Percentiles rank a stretch among this genome's conserved stretches.
Conservation (phyloP, 2,888 invertebrate species). For the Anaspis maculata region DNA sequence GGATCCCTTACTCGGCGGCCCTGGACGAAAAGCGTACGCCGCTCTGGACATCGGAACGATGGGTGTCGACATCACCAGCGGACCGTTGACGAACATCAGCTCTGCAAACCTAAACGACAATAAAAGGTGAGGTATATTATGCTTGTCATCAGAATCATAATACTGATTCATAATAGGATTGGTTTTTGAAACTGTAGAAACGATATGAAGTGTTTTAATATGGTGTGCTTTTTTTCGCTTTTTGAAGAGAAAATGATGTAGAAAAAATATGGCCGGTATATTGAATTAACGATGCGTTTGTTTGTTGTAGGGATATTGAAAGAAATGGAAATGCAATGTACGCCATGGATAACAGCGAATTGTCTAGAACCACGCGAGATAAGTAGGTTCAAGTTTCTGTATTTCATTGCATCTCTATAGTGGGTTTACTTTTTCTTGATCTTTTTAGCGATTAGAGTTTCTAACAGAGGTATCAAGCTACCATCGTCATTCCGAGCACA, state of each 20-base stretch:
- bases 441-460: too few relatives aligned
- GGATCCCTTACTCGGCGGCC: constrained; percentile 41
- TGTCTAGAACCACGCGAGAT: constrained; percentile 13
- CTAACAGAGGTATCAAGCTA: too few relatives aligned
- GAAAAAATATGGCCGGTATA: not conserved
- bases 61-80: constrained; percentile 60
- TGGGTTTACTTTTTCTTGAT: too few relatives aligned
- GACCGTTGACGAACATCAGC: constrained; percentile 46
- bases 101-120: constrained; percentile 41
- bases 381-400: constrained; percentile 12
- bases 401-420: too few relatives aligned
- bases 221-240: constrained; percentile 10
- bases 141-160: not conserved
- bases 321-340: constrained; percentile 29
- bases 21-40: constrained; percentile 56
- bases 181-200: constrained; percentile 1
- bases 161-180: constrained; percentile 8
- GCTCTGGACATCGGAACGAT: constrained; percentile 59
- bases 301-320: constrained; percentile 31
- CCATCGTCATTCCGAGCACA: constrained; percentile 8
- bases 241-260: not conserved
- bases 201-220: constrained; percentile 13
- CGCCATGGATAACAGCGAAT: constrained; percentile 14
- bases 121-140: constrained; percentile 41
- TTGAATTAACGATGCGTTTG: constrained; percentile 7